phyloP scores from a whole-genome alignment of 1,140 invertebrate species.

The Pomacea maculata region DNA sequence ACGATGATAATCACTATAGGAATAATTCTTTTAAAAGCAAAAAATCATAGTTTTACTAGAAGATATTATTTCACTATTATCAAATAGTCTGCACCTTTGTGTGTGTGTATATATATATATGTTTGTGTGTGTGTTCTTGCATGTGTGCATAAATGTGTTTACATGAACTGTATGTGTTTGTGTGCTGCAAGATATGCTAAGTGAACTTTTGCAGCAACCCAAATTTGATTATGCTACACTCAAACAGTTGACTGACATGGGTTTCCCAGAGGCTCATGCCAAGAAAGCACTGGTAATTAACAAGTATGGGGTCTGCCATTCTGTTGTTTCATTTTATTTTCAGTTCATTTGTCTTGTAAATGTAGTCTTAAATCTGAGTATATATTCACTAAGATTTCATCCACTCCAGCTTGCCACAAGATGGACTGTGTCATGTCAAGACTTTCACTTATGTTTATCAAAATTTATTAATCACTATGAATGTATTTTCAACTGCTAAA shows the following conservation, averaged over 20 bases:
- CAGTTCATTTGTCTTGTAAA: too few relatives aligned
- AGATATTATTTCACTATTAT: too few relatives aligned
- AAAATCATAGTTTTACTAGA: neutral
- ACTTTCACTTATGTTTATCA: too few relatives aligned
- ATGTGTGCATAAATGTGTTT: slow-evolving; percentile 2
- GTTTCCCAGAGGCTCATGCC: slow-evolving; percentile 70
- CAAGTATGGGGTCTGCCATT: slow-evolving; percentile 52
- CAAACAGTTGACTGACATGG: slow-evolving; percentile 72
- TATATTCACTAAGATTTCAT: too few relatives aligned
- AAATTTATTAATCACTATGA: too few relatives aligned
- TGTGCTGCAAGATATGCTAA: slow-evolving; percentile 47
- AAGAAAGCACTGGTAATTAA: slow-evolving; percentile 69
- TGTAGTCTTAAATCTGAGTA: too few relatives aligned
- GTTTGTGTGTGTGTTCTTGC: neutral
- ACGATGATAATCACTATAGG: neutral
- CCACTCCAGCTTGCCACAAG: too few relatives aligned
- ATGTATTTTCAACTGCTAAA: too few relatives aligned
- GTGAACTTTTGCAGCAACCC: slow-evolving; percentile 39
- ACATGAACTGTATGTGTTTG: neutral
- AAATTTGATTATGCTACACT: slow-evolving; percentile 66
- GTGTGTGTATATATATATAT: neutral
- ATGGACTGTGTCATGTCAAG: too few relatives aligned
- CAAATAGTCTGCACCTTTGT: neutral
- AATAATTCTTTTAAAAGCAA: neutral
- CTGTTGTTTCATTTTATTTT: too few relatives aligned